A percentile compares a stretch with the other conserved stretches of the same genome.
Evolutionary conservation across 2,888 invertebrate genomes (phyloP).

Genomic region (Zhuqinia jingwanae): DNA sequence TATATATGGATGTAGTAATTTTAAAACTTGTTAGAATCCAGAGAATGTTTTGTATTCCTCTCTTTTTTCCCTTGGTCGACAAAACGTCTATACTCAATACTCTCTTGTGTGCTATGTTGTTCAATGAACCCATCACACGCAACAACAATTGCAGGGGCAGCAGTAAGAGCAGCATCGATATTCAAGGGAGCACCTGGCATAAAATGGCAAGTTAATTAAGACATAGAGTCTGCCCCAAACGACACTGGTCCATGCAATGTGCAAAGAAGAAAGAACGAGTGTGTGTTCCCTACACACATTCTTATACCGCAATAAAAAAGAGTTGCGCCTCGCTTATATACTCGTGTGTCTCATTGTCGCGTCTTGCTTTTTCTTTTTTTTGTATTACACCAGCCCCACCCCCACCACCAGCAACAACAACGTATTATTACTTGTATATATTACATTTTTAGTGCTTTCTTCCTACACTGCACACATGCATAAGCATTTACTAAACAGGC

Average conservation of each 20-base stretch:
- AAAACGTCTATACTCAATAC: no score
- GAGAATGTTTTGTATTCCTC: no score
- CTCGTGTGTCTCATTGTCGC: not conserved
- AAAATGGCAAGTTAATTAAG: constrained; percentile 74
- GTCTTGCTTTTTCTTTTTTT: not conserved
- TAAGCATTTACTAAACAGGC: not conserved
- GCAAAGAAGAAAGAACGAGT: no score
- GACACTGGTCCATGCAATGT: not conserved
- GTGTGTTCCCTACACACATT: not conserved
- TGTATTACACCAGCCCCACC: no score
- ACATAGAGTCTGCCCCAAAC: constrained; percentile 27
- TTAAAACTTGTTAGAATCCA: no score
- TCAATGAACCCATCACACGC: no score
- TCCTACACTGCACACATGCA: not conserved
- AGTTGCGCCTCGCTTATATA: not conserved
- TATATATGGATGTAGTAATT: no score
- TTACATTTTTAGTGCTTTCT: not conserved
- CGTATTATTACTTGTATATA: not conserved
- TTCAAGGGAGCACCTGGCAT: constrained; percentile 43
- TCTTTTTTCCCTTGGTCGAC: no score
- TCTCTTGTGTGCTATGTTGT: no score
- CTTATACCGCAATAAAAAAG: not conserved
- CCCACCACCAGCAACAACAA: no score
- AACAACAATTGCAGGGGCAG: no score
- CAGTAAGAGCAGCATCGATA: constrained; percentile 39